Evolutionary conservation across 1,140 invertebrate genomes (phyloP), one percentile per base, ranked within the genome.

Genomic region (Solenopsis fugax): DNA sequence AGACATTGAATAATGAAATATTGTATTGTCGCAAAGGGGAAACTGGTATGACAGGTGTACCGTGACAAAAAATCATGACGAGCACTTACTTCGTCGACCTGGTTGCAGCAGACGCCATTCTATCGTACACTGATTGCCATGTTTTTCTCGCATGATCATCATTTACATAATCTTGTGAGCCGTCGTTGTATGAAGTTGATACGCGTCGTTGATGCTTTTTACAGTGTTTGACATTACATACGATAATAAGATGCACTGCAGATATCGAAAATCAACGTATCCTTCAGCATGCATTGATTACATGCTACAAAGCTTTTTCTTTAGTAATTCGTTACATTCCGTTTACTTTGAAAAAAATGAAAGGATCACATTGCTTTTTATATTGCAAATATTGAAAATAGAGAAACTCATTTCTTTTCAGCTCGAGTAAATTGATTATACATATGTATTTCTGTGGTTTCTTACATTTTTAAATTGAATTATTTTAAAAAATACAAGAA

Each of bases 151-250:
- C 45, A 24, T 12, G 56, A 82, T 89, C 78, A 84, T 85, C 75
- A 87, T 90, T 87, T 87, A 88, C 86, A 85, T 85, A 88, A 90
- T 76, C 80, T 76, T 2, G 0, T 48, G 6, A 56, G 34, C 3
- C 37, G 60, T 82, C 64, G 54, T 54, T 64, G 18, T 37, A 45
- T n/a, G 50, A 62, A 54, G 18, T 37, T 45, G 75, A 81, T 86
- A 77, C 37, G 54, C 76, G 45, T 65, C 72, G 71, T 78, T 45
- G 71, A 87, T 75, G 65, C 65, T 84, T 76, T 64, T 76, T 75
- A 75, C 24, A n/a, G 16, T 45, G 10, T 81, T 45, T 52, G 41
- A 76, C 13, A 13, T 24, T 37, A 18, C 4, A n/a, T 41, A 34
- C n/a, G 10, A 71, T 29, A 72, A 56, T 56, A 12, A 16, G 10